Evolutionary conservation across 2,888 invertebrate species (phyloP).

Genomic region (Nymphalis c-album): DNA sequence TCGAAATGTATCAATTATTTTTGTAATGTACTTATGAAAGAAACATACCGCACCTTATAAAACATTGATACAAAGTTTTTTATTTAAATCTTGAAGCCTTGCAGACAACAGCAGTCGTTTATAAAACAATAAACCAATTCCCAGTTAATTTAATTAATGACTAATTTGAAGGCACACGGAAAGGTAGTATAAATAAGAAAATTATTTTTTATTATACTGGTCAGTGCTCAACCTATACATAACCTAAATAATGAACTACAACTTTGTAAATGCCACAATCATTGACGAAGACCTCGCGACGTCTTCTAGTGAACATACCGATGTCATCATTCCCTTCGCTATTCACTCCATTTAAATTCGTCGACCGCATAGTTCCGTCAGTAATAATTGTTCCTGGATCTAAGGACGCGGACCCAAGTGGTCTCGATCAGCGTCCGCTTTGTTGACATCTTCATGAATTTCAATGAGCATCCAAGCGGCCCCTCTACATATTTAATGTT

Average conservation of each 20-base stretch:
- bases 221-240: too few relatives aligned
- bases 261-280: too few relatives aligned
- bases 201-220: too few relatives aligned
- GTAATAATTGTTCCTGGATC: background rate
- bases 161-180: too few relatives aligned
- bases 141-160: too few relatives aligned
- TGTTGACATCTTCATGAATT: slow-evolving; percentile 63
- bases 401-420: background rate
- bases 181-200: too few relatives aligned
- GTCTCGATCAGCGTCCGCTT: slow-evolving; percentile 40
- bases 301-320: background rate
- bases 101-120: background rate
- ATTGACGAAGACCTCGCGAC: background rate
- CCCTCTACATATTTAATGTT: slow-evolving; percentile 18
- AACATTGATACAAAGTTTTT: background rate
- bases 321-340: background rate
- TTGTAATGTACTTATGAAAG: background rate
- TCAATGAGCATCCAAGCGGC: slow-evolving; percentile 45
- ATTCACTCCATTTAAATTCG: background rate
- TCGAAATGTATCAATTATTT: background rate
- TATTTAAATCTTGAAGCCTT: background rate
- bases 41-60: background rate
- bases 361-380: background rate
- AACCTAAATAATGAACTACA: too few relatives aligned
- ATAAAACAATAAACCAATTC: too few relatives aligned